Conservation (phyloP, 1,140 invertebrate species). For the Arctopsyche grandis region DNA sequence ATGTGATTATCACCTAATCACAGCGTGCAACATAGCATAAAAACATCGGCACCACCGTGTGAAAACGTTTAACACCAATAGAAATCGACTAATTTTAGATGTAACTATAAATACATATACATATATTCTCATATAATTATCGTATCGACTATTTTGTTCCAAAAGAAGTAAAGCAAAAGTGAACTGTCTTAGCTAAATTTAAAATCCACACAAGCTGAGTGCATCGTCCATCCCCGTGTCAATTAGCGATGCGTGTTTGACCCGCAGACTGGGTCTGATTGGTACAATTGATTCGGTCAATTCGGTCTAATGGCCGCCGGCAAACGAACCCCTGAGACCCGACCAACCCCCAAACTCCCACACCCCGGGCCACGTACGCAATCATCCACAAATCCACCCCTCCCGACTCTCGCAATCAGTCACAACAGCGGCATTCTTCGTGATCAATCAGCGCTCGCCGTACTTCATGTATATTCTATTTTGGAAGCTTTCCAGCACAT, state of each 20-base stretch:
- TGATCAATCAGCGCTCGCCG: not conserved
- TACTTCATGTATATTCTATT: not conserved
- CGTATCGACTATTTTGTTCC: no score
- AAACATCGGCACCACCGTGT: no score
- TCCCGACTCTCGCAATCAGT: not conserved
- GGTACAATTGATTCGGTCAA: slow-evolving; percentile 39
- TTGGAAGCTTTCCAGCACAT: not conserved
- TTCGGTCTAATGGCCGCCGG: slow-evolving; percentile 17
- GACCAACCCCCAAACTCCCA: not conserved
- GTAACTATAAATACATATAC: no score
- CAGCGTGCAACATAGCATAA: no score
- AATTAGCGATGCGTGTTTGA: slow-evolving; percentile 18
- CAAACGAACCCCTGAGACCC: not conserved
- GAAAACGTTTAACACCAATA: no score
- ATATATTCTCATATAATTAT: no score
- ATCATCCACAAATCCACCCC: not conserved
- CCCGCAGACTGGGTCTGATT: not conserved
- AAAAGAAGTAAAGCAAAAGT: no score
- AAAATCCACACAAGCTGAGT: no score
- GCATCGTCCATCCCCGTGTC: not conserved
- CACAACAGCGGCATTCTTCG: slow-evolving; percentile 1
- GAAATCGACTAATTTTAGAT: no score
- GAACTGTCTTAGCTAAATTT: no score
- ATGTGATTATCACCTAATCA: no score
- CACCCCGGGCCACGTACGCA: not conserved